Evolutionary conservation across 2,113 vertebrate genomes (phyloP).

Genomic region (Pagrus major): DNA sequence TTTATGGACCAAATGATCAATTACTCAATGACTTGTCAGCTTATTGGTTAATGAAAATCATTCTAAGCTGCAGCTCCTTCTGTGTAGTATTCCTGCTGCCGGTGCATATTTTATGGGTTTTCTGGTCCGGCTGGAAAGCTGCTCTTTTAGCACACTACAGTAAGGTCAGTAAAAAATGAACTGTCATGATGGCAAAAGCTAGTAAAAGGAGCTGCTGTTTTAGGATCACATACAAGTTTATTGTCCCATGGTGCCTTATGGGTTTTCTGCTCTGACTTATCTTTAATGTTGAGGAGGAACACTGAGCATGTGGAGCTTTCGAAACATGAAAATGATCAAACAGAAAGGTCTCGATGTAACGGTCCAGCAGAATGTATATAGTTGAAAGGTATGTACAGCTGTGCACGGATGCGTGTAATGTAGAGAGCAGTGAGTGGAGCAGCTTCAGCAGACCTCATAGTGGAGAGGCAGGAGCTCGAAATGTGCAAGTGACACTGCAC

Average conservation of each 20-base stretch:
- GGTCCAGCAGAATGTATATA: background rate
- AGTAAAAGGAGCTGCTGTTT: background rate
- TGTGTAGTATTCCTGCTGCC: background rate
- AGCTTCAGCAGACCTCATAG: constrained; percentile 23
- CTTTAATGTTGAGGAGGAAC: background rate
- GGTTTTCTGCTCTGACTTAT: background rate
- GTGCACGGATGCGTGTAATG: constrained; percentile 5
- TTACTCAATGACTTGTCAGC: no score
- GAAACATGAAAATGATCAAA: background rate
- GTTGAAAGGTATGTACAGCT: constrained; percentile 1
- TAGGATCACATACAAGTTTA: background rate
- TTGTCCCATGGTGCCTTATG: background rate
- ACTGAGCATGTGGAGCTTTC: background rate
- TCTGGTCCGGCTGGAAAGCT: background rate
- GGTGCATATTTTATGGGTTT: background rate
- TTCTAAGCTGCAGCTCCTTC: background rate
- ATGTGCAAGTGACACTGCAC: constrained; percentile 30
- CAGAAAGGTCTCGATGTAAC: background rate
- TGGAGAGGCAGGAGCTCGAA: constrained; percentile 40
- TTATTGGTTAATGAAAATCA: background rate
- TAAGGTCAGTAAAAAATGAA: background rate
- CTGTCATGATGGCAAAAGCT: constrained; percentile 38
- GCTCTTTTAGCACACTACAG: background rate
- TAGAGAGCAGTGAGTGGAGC: constrained; percentile 42
- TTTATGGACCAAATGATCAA: no score